Evolutionary conservation across 30 jellyfish, hydroid and myxozoan species (phyloP).

Genomic region (Chrysaora quinquecirrha): DNA sequence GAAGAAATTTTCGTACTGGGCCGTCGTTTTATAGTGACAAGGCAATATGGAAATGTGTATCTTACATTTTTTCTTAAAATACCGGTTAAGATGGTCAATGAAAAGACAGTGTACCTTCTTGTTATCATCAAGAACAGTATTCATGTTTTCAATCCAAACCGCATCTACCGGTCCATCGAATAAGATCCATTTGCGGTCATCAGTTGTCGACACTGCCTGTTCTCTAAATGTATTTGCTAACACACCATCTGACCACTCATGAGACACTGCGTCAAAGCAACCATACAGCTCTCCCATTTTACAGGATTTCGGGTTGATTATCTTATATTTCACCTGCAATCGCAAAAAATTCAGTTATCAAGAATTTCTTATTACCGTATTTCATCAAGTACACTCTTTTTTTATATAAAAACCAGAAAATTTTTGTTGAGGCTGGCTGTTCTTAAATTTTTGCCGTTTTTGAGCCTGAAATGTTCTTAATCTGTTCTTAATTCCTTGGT

Average conservation of each 20-base stretch:
- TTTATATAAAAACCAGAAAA: too few relatives aligned
- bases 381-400: too few relatives aligned
- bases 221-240: slow-evolving; percentile 89
- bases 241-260: slow-evolving; percentile 98
- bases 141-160: slow-evolving; percentile 97
- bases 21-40: too few relatives aligned
- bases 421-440: too few relatives aligned
- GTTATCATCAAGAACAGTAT: slow-evolving; percentile 96
- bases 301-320: slow-evolving; percentile 92
- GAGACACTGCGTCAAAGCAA: slow-evolving; percentile 94
- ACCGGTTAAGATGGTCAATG: background rate
- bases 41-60: too few relatives aligned
- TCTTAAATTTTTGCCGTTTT: too few relatives aligned
- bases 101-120: slow-evolving; percentile 68
- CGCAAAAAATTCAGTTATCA: background rate
- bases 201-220: slow-evolving; percentile 91
- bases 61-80: too few relatives aligned
- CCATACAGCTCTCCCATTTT: slow-evolving; percentile 97
- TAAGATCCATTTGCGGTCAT: slow-evolving; percentile 90
- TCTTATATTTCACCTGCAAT: slow-evolving; percentile 85
- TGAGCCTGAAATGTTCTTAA: too few relatives aligned
- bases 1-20: too few relatives aligned
- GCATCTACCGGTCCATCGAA: slow-evolving; percentile 99
- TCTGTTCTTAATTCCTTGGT: too few relatives aligned
- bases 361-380: too few relatives aligned